Evolutionary conservation across 2,888 invertebrate genomes (phyloP).

Genomic region (Gibbula magus): DNA sequence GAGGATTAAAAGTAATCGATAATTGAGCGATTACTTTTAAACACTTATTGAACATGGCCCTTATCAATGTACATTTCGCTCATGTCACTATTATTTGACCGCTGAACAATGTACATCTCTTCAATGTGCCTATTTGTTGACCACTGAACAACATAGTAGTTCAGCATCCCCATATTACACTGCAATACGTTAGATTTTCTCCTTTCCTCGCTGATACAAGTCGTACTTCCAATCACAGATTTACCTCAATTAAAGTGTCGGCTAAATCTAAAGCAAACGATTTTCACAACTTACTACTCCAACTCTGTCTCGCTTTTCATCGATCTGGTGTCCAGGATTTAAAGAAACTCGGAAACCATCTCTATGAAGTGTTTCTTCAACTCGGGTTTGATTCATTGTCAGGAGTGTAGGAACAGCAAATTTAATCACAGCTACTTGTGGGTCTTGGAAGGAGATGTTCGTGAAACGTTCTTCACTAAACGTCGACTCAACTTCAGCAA

Average conservation of each 20-base stretch:
- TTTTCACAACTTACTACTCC: background rate
- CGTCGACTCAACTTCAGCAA: too few relatives aligned
- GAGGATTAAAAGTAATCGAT: too few relatives aligned
- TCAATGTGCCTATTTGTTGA: too few relatives aligned
- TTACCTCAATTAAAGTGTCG: slow-evolving; percentile 22
- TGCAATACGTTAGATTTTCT: background rate
- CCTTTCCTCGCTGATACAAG: background rate
- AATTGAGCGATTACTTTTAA: background rate
- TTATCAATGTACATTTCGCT: too few relatives aligned
- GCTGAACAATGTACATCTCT: too few relatives aligned
- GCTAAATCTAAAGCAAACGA: slow-evolving; percentile 14
- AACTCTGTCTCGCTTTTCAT: too few relatives aligned
- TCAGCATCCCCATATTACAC: too few relatives aligned
- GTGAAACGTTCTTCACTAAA: too few relatives aligned
- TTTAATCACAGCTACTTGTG: background rate
- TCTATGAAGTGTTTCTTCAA: background rate
- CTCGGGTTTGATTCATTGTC: background rate
- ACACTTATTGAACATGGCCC: too few relatives aligned
- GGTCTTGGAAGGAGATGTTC: too few relatives aligned
- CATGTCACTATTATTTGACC: too few relatives aligned
- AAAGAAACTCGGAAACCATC: background rate
- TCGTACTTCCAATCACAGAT: background rate
- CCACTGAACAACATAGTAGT: too few relatives aligned
- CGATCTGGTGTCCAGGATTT: background rate
- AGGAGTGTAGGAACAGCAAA: background rate